Conservation (phyloP, 1,140 invertebrate species). For the Caligus rogercresseyi region DNA sequence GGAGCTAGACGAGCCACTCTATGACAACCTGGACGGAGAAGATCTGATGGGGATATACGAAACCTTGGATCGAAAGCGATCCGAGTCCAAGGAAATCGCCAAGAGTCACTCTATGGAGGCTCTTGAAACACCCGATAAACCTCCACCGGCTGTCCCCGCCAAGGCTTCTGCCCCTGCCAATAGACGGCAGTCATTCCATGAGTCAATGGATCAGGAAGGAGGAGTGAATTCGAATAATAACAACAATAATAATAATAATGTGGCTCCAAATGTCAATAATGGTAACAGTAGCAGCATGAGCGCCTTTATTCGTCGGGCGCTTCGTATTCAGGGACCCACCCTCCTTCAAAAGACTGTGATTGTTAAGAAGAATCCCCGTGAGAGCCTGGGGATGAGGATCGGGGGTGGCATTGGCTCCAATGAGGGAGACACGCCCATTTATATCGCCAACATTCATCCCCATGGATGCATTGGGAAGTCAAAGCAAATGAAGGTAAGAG, state of each 20-base stretch:
- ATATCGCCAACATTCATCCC: conserved; percentile 35
- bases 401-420: conserved; percentile 34
- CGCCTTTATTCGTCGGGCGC: conserved; percentile 18
- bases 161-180: conserved; percentile 21
- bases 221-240: background rate
- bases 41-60: conserved; percentile 19
- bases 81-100: background rate
- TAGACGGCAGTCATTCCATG: background rate
- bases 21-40: conserved; percentile 1
- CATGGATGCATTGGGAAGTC: conserved; percentile 32
- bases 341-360: conserved; percentile 29
- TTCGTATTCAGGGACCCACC: conserved; percentile 24
- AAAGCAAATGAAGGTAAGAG: conserved; percentile 33
- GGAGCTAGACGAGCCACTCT: background rate
- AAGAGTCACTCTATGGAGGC: conserved; percentile 19
- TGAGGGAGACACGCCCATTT: conserved; percentile 35
- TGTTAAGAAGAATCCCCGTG: conserved; percentile 25
- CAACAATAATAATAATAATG: background rate
- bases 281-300: conserved; percentile 11
- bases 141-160: conserved; percentile 17
- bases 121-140: conserved; percentile 12
- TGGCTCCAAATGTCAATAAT: background rate
- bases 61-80: conserved; percentile 12
- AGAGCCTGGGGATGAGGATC: conserved; percentile 36
- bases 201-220: background rate